Conservation (phyloP, 30 jellyfish, hydroid and myxozoan species). For the Rhopilema esculentum region DNA sequence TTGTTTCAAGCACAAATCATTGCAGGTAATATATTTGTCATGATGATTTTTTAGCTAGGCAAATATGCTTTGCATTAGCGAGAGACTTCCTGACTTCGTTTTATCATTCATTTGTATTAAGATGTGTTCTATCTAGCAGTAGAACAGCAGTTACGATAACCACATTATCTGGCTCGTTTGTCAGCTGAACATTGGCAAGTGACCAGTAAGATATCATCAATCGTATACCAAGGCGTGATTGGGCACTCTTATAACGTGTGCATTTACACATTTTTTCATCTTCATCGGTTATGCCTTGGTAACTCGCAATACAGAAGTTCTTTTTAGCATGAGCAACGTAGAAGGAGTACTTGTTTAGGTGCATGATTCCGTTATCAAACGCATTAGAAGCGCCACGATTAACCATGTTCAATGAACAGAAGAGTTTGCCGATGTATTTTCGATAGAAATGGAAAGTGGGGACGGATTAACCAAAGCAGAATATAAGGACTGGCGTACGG, state of each 20-base stretch:
- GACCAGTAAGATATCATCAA: not conserved
- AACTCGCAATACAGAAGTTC: not conserved
- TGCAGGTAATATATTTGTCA: slow-evolving; percentile 48
- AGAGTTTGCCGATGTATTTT: not conserved
- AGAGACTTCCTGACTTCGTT: not conserved
- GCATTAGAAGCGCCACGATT: too few species aligned
- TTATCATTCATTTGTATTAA: not conserved
- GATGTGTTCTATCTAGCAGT: not conserved
- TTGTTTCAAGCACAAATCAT: not conserved
- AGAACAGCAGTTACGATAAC: not conserved
- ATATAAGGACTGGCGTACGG: slow-evolving; percentile 60
- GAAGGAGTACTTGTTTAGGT: too few species aligned
- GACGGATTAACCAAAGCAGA: slow-evolving; percentile 48
- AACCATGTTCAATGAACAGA: not conserved
- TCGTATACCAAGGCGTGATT: not conserved
- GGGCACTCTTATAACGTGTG: not conserved
- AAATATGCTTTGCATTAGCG: slow-evolving; percentile 15
- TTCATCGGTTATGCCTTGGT: not conserved
- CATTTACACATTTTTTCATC: not conserved
- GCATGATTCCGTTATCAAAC: too few species aligned
- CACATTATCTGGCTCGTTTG: not conserved
- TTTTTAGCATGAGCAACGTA: not conserved
- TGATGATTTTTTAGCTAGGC: not conserved
- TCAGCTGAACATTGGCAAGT: not conserved
- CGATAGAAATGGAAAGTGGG: slow-evolving; percentile 25